phyloP scores from a whole-genome alignment of 1,140 invertebrate genomes.

The Penaeus chinensis region DNA sequence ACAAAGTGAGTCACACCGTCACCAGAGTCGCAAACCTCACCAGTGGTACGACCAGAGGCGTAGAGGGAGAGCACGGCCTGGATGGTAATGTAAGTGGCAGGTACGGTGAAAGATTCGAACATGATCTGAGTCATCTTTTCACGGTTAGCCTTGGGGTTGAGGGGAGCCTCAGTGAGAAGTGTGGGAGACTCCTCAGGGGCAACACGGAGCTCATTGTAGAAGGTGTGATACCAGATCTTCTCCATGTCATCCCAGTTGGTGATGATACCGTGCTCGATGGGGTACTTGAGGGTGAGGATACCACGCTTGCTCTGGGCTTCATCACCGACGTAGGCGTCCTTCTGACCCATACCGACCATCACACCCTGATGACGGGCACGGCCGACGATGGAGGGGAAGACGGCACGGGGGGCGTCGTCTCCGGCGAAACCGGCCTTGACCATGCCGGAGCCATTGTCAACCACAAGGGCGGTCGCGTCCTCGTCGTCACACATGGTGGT shows the following conservation, averaged over 20 bases:
- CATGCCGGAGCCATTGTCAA: conserved; percentile 76
- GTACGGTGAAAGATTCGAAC: conserved; percentile 71
- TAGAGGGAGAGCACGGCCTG: no score
- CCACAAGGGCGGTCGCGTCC: no score
- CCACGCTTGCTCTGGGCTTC: conserved; percentile 92
- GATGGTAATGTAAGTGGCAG: no score
- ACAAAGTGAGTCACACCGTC: no score
- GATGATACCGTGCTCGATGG: conserved; percentile 94
- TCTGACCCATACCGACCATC: conserved; percentile 96
- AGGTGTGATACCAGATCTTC: conserved; percentile 96
- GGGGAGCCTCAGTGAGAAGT: conserved; percentile 89
- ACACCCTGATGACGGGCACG: conserved; percentile 75
- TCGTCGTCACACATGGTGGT: no score
- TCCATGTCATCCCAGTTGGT: conserved; percentile 99
- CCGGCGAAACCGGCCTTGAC: conserved; percentile 77
- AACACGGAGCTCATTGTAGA: conserved; percentile 94
- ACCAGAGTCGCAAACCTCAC: no score
- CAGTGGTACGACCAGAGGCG: no score
- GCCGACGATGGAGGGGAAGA: conserved; percentile 77
- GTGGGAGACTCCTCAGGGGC: conserved; percentile 94
- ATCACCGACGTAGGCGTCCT: conserved; percentile 89
- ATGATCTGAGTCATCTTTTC: conserved; percentile 79
- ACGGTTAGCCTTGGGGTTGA: conserved; percentile 90
- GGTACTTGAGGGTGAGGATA: conserved; percentile 92
- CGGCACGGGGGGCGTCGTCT: conserved; percentile 76